phyloP scores from a whole-genome alignment of 2,888 invertebrate species.

The Phyto melanocephala region DNA sequence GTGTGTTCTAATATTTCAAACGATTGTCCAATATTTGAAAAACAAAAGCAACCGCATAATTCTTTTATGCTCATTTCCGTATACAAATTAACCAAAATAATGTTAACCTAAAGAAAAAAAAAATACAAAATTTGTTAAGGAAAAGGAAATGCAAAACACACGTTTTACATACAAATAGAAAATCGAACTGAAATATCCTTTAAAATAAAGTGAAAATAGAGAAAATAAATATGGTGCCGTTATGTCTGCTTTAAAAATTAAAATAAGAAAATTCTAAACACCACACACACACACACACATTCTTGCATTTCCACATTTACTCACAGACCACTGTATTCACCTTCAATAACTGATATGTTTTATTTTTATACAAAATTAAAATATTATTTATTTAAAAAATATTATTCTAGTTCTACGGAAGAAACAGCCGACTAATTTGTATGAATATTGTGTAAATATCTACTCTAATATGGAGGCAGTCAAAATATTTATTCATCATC shows the following conservation, averaged over 20 bases:
- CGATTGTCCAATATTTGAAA: slow-evolving; percentile 38
- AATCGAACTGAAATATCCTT: slow-evolving; percentile 14
- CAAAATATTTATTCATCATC: slow-evolving; percentile 18
- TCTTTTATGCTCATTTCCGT: slow-evolving; percentile 11
- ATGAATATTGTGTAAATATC: not conserved
- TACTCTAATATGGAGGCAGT: not conserved
- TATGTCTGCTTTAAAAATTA: slow-evolving; percentile 19
- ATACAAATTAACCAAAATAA: not conserved
- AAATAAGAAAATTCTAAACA: not conserved
- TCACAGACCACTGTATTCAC: not conserved
- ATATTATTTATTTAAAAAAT: slow-evolving; percentile 20
- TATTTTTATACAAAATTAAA: not conserved
- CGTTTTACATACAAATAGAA: not conserved
- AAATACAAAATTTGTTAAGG: not conserved
- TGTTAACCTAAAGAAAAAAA: not conserved
- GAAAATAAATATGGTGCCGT: slow-evolving; percentile 45
- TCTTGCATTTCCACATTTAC: not conserved
- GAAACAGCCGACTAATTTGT: not conserved
- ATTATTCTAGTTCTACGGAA: not conserved
- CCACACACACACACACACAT: not conserved
- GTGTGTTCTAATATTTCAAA: slow-evolving; percentile 20
- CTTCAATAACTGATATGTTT: not conserved
- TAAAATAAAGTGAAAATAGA: slow-evolving; percentile 6
- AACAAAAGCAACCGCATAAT: slow-evolving; percentile 48
- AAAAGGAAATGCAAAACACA: not conserved